These are phyloP conservation scores for Lasioglossum pauxillum DNA, from an alignment of 2,888 invertebrate genomes.

Conservation along the genomic window DNA sequence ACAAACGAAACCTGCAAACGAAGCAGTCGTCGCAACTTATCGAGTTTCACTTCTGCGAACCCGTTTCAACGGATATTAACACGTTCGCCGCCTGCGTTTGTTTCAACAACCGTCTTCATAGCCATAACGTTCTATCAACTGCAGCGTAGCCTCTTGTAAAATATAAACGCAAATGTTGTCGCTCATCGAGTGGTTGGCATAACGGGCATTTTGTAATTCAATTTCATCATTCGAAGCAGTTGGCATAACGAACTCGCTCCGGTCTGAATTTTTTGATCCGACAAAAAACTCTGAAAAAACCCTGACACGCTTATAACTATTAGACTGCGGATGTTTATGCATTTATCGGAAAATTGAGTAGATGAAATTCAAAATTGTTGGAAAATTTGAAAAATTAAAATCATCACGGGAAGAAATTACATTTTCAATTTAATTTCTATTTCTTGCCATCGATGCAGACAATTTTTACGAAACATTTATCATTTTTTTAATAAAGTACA, in stretches of 20 bases:
- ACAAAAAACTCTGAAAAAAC: too few relatives aligned
- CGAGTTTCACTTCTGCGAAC: slow-evolving; percentile 28
- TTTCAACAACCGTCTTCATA: neutral
- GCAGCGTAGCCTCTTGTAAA: neutral
- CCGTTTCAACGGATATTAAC: neutral
- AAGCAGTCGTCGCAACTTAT: slow-evolving; percentile 10
- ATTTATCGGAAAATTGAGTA: too few relatives aligned
- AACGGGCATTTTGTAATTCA: neutral
- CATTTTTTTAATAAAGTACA: too few relatives aligned
- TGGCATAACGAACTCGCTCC: neutral
- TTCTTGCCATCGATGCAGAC: too few relatives aligned
- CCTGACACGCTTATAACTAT: too few relatives aligned
- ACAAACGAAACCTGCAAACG: slow-evolving; percentile 1
- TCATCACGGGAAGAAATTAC: too few relatives aligned
- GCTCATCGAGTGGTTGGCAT: neutral
- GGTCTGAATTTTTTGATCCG: too few relatives aligned
- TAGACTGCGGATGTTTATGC: too few relatives aligned
- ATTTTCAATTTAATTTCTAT: too few relatives aligned
- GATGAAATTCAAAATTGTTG: too few relatives aligned
- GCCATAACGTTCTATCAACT: neutral
- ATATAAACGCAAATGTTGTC: neutral
- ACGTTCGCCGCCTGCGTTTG: neutral
- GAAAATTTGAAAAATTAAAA: too few relatives aligned
- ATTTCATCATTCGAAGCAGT: neutral
- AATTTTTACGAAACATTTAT: too few relatives aligned